Evolutionary conservation across 53 echinoderm and acorn worm genomes (phyloP).

Genomic region (Zoroaster sp.): DNA sequence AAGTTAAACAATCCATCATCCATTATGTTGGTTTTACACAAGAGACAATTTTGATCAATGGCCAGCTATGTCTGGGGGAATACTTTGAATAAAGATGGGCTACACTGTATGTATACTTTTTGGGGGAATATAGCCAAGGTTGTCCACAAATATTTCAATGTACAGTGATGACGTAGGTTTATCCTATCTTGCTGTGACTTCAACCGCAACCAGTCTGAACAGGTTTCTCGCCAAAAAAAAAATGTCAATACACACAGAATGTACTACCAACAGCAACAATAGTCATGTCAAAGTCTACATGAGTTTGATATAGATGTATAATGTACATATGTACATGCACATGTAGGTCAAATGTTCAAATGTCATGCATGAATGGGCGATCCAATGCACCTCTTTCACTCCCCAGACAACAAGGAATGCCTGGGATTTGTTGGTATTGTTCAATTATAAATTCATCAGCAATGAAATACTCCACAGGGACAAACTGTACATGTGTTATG

Average conservation of each 20-base stretch:
- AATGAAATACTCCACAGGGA: not conserved
- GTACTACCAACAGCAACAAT: not conserved
- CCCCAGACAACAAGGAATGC: not conserved
- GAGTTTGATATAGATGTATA: no score
- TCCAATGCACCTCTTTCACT: not conserved
- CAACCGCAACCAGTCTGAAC: not conserved
- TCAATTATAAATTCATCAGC: not conserved
- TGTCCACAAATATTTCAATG: no score
- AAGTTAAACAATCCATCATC: no score
- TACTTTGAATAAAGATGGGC: no score
- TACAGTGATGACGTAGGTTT: no score
- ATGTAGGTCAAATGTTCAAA: conserved; percentile 29
- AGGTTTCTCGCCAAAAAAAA: not conserved
- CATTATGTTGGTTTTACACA: no score
- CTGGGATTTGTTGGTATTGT: conserved; percentile 12
- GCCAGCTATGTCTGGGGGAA: no score
- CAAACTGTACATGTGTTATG: not conserved
- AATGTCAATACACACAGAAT: not conserved
- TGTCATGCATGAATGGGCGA: conserved; percentile 16
- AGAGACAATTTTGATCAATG: no score
- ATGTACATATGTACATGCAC: no score
- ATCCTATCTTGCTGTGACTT: no score
- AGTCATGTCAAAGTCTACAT: not conserved
- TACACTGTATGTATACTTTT: no score
- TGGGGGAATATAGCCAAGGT: no score